Evolutionary conservation across 2,888 invertebrate species (phyloP), one percentile per base, ranked within the genome.

Genomic region (Synanthedon andrenaeformis): DNA sequence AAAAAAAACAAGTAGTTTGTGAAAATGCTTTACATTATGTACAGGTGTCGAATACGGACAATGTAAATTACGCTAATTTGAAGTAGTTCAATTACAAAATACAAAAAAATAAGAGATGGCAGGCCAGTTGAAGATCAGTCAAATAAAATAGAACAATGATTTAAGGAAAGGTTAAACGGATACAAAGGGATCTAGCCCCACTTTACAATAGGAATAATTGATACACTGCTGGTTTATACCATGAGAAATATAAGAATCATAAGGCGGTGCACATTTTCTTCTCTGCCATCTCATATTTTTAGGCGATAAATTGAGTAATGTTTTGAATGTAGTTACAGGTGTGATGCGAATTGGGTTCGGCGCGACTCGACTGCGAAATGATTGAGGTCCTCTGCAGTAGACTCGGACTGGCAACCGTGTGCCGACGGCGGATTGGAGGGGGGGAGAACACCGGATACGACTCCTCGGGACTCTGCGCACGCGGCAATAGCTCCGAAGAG

Each of bases 401-500:
- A 65, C 77, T 74, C 53, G 82, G 83, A 63, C 82, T 86, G 58
- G 84, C 80, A 55, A 85, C 74, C 51, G 87, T 83, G 91, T 90
- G 82, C 89, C 90, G 70, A 90, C 95, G 81, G 89, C 93, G 74
- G 90, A 90, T 92, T 0, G 94, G 93, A 41, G 94, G 93, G 19
- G 95, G 94, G 3, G 95, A 94, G 81, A 95, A 95, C 50, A 95
- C 94, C 3, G 94, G 94, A 70, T 93, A 94, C 58, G 94, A 94
- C 61, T 94, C 95, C 64, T 93, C 93, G n/a, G 92, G 92, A 54
- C 92, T 92, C 12, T 90, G 90, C 23, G 90, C 90, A 28, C 92
- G 89, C 17, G 90, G 90, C 62, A 91, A 88, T 50, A 93, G 78
- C 59, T 94, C 94, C 54, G 94, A 93, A 62, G 91, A 90, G 3